phyloP scores from a whole-genome alignment of 2,113 vertebrate species.

The Pycnonotus jocosus region DNA sequence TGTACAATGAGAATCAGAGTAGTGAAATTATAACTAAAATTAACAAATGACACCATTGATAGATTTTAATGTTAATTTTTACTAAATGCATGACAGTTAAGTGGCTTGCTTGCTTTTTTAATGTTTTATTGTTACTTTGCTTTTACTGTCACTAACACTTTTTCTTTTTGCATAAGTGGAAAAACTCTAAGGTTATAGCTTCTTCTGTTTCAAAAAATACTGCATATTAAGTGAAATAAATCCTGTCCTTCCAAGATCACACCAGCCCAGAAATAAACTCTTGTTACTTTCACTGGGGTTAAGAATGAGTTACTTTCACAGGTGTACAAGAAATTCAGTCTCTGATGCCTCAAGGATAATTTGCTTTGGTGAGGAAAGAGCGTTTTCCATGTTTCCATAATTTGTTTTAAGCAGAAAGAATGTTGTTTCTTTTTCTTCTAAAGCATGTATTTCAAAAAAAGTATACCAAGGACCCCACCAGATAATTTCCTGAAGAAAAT shows the following conservation, averaged over 20 bases:
- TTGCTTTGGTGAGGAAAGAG: neutral
- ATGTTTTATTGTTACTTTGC: neutral
- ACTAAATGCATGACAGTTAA: neutral
- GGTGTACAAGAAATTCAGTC: neutral
- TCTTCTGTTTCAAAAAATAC: neutral
- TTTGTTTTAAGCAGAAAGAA: neutral
- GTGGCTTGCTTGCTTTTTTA: neutral
- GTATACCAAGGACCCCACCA: neutral
- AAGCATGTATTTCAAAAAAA: neutral
- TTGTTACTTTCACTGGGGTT: neutral
- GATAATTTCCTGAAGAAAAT: neutral
- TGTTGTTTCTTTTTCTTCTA: neutral
- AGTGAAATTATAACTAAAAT: neutral
- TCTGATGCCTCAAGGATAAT: neutral
- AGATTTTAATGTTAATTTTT: neutral
- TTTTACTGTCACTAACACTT: neutral
- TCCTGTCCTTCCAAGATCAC: neutral
- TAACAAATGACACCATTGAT: neutral
- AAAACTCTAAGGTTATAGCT: neutral
- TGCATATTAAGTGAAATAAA: neutral
- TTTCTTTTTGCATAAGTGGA: neutral
- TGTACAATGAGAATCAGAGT: neutral
- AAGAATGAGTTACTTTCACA: neutral
- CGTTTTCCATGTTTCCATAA: neutral
- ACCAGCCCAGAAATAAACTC: neutral